Percentiles rank a stretch among this genome's conserved stretches.
Conservation (phyloP, 2,113 vertebrate species). For the Pseudorhombus dupliciocellatus region DNA sequence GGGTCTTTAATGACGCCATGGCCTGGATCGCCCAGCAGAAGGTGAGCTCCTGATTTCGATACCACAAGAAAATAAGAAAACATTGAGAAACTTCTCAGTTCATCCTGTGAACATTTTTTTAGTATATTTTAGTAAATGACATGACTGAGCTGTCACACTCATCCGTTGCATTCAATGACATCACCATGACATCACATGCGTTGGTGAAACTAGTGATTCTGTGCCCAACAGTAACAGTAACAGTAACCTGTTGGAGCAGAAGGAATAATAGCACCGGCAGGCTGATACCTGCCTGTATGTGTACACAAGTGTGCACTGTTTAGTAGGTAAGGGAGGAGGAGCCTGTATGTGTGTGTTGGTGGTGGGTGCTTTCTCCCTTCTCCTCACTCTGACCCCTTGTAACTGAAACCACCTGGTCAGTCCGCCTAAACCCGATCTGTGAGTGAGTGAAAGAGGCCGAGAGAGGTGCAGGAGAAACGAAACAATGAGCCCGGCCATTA, state of each 20-base stretch:
- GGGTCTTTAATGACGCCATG: constrained; percentile 85
- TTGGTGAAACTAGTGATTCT: constrained; percentile 9
- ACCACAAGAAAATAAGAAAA: background rate
- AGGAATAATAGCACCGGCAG: constrained; percentile 18
- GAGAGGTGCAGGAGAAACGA: constrained; percentile 25
- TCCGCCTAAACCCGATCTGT: constrained; percentile 60
- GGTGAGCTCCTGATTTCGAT: constrained; percentile 74
- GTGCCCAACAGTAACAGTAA: background rate
- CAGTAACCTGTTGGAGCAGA: constrained; percentile 10
- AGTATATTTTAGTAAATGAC: too few relatives aligned
- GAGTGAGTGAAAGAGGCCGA: constrained; percentile 54
- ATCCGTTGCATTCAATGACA: too few relatives aligned
- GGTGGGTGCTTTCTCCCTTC: constrained; percentile 34
- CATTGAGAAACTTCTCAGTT: too few relatives aligned
- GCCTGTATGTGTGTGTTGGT: background rate
- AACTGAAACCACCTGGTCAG: constrained; percentile 68
- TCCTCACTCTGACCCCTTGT: constrained; percentile 58
- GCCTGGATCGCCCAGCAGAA: constrained; percentile 92
- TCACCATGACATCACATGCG: background rate
- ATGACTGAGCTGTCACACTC: too few relatives aligned
- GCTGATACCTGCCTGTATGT: constrained; percentile 23
- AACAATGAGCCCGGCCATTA: constrained; percentile 48
- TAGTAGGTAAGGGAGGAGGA: constrained; percentile 5
- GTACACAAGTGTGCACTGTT: background rate
- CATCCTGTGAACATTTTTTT: too few relatives aligned